Conservation (phyloP, 2,113 vertebrate genomes). For the Xiphias gladius region DNA sequence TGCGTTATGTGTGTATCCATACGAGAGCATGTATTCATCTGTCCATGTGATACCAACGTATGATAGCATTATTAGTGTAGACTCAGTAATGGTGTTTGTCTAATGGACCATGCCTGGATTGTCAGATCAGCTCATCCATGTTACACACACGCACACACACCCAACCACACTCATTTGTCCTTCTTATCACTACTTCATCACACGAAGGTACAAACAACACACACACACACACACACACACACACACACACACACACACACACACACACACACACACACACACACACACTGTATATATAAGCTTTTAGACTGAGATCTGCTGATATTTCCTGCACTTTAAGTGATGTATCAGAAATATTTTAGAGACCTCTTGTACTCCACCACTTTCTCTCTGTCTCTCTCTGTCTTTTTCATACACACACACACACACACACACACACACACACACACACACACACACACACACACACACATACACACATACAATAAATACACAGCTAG, state of each 20-base stretch:
- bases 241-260: not conserved
- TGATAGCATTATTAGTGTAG: conserved; percentile 36
- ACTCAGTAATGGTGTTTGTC: conserved; percentile 58
- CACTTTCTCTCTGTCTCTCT: not conserved
- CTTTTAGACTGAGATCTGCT: not conserved
- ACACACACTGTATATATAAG: not conserved
- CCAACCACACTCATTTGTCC: conserved; percentile 7
- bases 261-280: conserved; percentile 8
- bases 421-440: conserved; percentile 15
- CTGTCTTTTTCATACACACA: not conserved
- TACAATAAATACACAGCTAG: not conserved
- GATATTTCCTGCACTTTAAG: not conserved
- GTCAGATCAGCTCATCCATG: conserved; percentile 52
- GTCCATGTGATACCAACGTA: conserved; percentile 23
- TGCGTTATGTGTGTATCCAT: not conserved
- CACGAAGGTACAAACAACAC: conserved; percentile 10
- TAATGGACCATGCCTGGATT: conserved; percentile 58
- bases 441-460: conserved; percentile 8
- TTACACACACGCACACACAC: conserved; percentile 19
- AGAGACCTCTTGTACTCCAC: not conserved
- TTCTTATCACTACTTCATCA: conserved; percentile 5
- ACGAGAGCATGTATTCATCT: not conserved
- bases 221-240: not conserved
- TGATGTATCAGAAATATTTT: not conserved
- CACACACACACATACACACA: conserved; percentile 5